These are phyloP conservation scores for Eurystomus glaucurus DNA, from an alignment of 2,797 vertebrate genomes.

Conservation along the genomic window DNA sequence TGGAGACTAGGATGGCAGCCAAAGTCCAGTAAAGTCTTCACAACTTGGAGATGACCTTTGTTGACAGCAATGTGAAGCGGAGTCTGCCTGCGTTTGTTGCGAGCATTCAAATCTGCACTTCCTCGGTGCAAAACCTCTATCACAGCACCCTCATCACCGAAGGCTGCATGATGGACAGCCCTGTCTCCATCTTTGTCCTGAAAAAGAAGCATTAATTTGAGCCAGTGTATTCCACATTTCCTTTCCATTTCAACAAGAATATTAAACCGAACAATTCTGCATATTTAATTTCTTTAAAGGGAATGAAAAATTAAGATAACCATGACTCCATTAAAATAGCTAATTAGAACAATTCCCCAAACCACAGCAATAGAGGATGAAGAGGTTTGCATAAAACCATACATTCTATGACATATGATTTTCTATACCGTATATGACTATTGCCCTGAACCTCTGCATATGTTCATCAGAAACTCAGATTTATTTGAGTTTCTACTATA, in stretches of 20 bases:
- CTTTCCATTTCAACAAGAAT: neutral
- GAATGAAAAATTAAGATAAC: neutral
- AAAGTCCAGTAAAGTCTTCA: slow-evolving; percentile 97
- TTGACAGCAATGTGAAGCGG: slow-evolving; percentile 98
- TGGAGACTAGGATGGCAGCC: slow-evolving; percentile 99
- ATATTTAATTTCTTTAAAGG: neutral
- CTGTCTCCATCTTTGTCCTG: slow-evolving; percentile 99
- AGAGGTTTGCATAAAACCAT: neutral
- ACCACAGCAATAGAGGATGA: neutral
- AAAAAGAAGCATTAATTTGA: neutral
- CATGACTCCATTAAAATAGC: neutral
- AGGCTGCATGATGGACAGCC: slow-evolving; percentile 96
- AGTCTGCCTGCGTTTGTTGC: slow-evolving; percentile 97
- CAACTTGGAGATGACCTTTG: slow-evolving; percentile 98
- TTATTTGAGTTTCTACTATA: neutral
- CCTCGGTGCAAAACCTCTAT: slow-evolving; percentile 97
- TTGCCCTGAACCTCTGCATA: neutral
- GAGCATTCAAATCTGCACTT: slow-evolving; percentile 96
- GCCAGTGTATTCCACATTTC: neutral
- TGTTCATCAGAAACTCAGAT: neutral
- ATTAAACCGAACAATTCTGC: neutral
- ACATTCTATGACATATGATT: neutral
- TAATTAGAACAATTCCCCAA: neutral
- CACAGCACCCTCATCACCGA: slow-evolving; percentile 97
- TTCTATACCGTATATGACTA: neutral